Conservation (phyloP, 2,888 invertebrate species). For the Luperina testacea region DNA sequence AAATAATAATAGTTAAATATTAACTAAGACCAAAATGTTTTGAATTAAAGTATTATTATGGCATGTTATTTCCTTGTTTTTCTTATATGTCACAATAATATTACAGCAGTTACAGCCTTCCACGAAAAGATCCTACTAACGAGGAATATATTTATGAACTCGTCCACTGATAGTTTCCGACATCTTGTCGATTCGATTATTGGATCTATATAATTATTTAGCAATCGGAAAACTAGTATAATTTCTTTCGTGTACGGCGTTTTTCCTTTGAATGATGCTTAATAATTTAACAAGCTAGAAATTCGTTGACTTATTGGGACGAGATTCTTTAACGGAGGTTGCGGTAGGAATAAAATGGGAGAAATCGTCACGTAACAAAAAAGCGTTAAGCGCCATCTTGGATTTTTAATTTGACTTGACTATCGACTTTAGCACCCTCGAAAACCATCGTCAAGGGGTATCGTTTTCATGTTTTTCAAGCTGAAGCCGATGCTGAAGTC, state of each 20-base stretch:
- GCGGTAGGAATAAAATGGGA: no score
- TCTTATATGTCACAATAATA: not conserved
- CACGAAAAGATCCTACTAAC: conserved; percentile 18
- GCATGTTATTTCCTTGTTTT: not conserved
- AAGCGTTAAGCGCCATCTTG: no score
- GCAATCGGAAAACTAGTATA: conserved; percentile 1
- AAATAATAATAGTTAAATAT: not conserved
- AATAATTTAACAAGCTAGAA: not conserved
- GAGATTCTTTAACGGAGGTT: no score
- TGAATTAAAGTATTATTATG: not conserved
- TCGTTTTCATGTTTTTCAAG: no score
- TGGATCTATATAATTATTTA: conserved; percentile 13
- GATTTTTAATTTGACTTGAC: no score
- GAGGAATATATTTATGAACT: conserved; percentile 11
- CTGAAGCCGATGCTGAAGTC: no score
- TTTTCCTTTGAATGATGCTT: not conserved
- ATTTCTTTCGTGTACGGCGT: not conserved
- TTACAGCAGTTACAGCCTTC: not conserved
- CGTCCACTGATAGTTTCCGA: conserved; percentile 3
- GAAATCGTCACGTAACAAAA: no score
- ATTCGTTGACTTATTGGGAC: not conserved
- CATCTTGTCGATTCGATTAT: conserved; percentile 31
- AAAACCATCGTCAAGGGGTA: no score
- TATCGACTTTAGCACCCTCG: no score
- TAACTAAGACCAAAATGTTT: not conserved